Percentiles rank a stretch among this genome's conserved stretches.
These are phyloP conservation scores for Nilaparvata lugens DNA, from an alignment of 1,140 invertebrate species.

Conservation along the genomic window DNA sequence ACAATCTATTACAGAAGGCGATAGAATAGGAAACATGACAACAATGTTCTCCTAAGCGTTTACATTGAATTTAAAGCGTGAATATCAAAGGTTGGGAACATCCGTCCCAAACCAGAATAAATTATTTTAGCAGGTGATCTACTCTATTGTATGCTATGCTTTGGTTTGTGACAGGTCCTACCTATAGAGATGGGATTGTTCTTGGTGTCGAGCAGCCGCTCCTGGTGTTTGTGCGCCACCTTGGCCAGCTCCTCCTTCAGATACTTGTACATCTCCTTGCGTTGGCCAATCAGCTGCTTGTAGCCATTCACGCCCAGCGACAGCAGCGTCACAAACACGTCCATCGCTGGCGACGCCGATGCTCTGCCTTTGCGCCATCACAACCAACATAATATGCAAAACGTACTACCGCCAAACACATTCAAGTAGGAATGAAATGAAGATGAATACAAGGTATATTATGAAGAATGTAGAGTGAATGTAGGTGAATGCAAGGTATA, in stretches of 20 bases:
- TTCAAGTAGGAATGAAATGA: conserved; percentile 8
- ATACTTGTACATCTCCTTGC: conserved; percentile 57
- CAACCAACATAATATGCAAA: conserved; percentile 14
- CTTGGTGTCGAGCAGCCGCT: conserved; percentile 53
- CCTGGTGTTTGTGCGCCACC: conserved; percentile 50
- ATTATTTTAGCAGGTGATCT: no score
- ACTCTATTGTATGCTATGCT: no score
- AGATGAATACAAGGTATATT: background rate
- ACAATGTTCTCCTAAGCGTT: no score
- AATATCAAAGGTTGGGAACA: no score
- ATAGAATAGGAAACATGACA: no score
- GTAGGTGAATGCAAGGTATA: background rate
- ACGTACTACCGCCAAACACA: background rate
- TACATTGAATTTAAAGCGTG: no score
- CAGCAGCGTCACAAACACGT: conserved; percentile 74
- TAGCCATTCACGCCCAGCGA: conserved; percentile 62
- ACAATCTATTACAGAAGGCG: no score
- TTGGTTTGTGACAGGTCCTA: conserved; percentile 22
- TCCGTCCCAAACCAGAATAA: no score
- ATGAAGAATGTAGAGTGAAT: background rate
- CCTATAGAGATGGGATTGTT: conserved; percentile 72
- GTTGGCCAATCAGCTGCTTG: conserved; percentile 49
- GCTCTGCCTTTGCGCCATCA: conserved; percentile 56
- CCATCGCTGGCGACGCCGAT: conserved; percentile 61
- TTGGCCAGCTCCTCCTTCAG: conserved; percentile 49